Percentiles rank a stretch among this genome's conserved stretches.
Conservation (phyloP, 2,113 vertebrate genomes). For the Hydropotes inermis region DNA sequence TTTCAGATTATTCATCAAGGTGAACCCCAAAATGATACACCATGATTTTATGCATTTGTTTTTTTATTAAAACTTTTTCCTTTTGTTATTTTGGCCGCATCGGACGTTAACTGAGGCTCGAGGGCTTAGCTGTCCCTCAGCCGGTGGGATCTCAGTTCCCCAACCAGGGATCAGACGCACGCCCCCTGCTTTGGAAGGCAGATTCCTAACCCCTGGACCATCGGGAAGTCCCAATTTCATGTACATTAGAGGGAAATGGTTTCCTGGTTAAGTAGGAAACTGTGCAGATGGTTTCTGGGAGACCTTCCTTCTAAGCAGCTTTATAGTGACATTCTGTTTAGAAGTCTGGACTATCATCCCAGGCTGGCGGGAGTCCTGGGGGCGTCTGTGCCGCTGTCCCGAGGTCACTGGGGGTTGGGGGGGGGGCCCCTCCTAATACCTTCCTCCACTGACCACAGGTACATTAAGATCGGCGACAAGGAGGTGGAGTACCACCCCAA, state of each 20-base stretch:
- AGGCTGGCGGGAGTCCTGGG: rapidly evolving
- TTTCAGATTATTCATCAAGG: neutral
- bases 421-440: neutral
- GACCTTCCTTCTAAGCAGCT: neutral
- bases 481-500: constrained; percentile 82
- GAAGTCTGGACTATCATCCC: neutral
- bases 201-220: neutral
- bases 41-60: neutral
- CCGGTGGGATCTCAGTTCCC: neutral
- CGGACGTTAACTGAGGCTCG: neutral
- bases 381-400: neutral
- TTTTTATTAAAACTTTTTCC: neutral
- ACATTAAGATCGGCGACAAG: constrained; percentile 82
- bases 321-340: neutral
- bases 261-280: neutral
- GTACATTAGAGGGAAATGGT: neutral
- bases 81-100: neutral
- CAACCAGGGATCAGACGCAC: rapidly evolving
- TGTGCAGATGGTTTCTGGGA: neutral
- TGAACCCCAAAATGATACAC: neutral
- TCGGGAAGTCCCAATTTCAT: neutral
- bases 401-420: rapidly evolving
- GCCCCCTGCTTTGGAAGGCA: neutral
- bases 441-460: constrained; percentile 64
- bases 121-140: neutral